Percentiles rank a stretch among this genome's conserved stretches.
Conservation (phyloP, 1,140 invertebrate genomes). For the Lordiphosa stackelbergi region DNA sequence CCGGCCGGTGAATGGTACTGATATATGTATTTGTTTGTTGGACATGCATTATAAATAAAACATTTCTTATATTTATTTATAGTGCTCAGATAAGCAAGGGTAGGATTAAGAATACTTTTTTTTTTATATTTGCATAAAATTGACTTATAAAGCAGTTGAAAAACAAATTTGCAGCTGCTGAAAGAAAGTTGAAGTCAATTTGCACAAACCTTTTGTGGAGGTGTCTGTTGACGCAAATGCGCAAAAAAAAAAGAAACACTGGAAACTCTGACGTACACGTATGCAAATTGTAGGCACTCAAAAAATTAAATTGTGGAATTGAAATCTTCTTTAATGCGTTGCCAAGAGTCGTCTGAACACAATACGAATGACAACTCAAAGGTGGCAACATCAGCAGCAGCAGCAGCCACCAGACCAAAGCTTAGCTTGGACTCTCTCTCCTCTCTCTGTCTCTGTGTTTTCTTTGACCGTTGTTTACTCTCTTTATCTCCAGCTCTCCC, state of each 20-base stretch:
- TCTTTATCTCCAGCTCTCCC: slow-evolving; percentile 15
- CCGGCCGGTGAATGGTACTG: slow-evolving; percentile 56
- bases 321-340: slow-evolving; percentile 19
- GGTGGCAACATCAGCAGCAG: slow-evolving; percentile 34
- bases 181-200: slow-evolving; percentile 31
- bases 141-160: slow-evolving; percentile 4
- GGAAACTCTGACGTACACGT: slow-evolving; percentile 59
- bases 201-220: slow-evolving; percentile 13
- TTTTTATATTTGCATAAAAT: slow-evolving; percentile 15
- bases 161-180: slow-evolving; percentile 10
- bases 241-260: slow-evolving; percentile 18
- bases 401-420: slow-evolving; percentile 17
- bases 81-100: slow-evolving; percentile 2
- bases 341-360: slow-evolving; percentile 39
- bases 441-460: slow-evolving; percentile 17
- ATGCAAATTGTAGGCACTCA: slow-evolving; percentile 55
- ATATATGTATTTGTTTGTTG: slow-evolving; percentile 29
- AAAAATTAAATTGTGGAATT: slow-evolving; percentile 21
- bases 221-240: slow-evolving; percentile 3
- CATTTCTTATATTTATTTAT: slow-evolving; percentile 7
- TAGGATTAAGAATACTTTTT: background rate
- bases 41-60: background rate
- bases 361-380: slow-evolving; percentile 52
- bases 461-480: slow-evolving; percentile 2
- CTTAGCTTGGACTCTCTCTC: slow-evolving; percentile 21